A percentile compares a stretch with the other conserved stretches of the same genome.
Conservation (phyloP, 2,888 invertebrate genomes). For the Acanthosepion lycidas region DNA sequence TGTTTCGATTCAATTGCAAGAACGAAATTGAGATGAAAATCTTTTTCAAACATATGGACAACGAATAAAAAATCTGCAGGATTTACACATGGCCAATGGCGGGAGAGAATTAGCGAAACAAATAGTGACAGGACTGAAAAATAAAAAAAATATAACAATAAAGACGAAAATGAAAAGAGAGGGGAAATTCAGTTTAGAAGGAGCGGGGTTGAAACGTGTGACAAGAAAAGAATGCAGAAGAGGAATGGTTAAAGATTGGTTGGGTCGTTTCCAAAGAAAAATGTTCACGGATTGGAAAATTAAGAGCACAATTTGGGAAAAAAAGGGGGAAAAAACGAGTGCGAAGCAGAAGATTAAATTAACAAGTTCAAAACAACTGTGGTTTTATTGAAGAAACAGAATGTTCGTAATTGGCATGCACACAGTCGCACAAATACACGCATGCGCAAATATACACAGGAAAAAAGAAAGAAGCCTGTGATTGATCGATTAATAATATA, state of each 20-base stretch:
- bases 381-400: neutral
- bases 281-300: constrained; percentile 1
- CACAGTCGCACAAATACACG: neutral
- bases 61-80: constrained; percentile 11
- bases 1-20: neutral
- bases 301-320: neutral
- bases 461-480: neutral
- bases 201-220: neutral
- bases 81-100: neutral
- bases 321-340: neutral
- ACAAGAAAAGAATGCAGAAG: neutral
- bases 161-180: no score
- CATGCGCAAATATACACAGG: neutral
- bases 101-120: no score
- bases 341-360: neutral
- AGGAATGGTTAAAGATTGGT: neutral
- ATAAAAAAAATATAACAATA: no score
- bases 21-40: neutral
- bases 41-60: neutral
- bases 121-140: no score
- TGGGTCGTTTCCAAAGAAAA: neutral
- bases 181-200: neutral
- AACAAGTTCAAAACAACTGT: neutral
- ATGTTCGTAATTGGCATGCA: neutral
- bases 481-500: neutral